Evolutionary conservation across 1,140 invertebrate species (phyloP).

Genomic region (Orius laevigatus): DNA sequence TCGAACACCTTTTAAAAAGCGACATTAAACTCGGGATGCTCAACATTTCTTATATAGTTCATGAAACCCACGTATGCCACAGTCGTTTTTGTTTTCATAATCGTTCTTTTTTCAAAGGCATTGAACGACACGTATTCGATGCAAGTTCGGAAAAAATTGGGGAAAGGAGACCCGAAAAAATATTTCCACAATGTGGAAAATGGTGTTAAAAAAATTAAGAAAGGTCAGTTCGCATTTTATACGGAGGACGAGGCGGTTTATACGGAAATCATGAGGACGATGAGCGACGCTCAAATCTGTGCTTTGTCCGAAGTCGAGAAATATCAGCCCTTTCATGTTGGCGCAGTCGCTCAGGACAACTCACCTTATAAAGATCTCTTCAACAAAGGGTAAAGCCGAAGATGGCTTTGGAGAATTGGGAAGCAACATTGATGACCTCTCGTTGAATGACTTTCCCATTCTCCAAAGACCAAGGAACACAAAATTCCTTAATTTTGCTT

Average conservation of each 20-base stretch:
- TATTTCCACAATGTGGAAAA: slow-evolving; percentile 1
- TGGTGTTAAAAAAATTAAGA: slow-evolving; percentile 7
- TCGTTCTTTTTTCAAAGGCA: neutral
- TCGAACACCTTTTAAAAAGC: slow-evolving; percentile 11
- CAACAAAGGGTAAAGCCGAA: slow-evolving; percentile 12
- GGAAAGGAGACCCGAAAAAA: neutral
- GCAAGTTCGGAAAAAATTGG: slow-evolving; percentile 1
- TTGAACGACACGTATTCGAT: slow-evolving; percentile 7
- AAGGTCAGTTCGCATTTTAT: slow-evolving; percentile 11
- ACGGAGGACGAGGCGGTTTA: slow-evolving; percentile 11
- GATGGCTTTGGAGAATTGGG: no score
- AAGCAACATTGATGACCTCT: neutral
- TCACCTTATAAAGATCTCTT: slow-evolving; percentile 11
- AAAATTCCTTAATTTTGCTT: slow-evolving; percentile 1
- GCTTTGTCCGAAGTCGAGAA: slow-evolving; percentile 10
- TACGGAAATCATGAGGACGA: neutral
- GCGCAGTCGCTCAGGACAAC: slow-evolving; percentile 5
- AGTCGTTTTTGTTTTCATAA: neutral
- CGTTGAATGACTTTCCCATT: neutral
- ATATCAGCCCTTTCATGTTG: slow-evolving; percentile 11
- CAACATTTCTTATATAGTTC: slow-evolving; percentile 8
- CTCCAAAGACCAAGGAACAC: no score
- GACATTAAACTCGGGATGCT: slow-evolving; percentile 9
- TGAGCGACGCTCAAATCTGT: slow-evolving; percentile 8
- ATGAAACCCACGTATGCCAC: neutral